A percentile compares a stretch with the other conserved stretches of the same genome.
phyloP scores from a whole-genome alignment of 2,888 invertebrate species.

The Trachelus iudaicus region DNA sequence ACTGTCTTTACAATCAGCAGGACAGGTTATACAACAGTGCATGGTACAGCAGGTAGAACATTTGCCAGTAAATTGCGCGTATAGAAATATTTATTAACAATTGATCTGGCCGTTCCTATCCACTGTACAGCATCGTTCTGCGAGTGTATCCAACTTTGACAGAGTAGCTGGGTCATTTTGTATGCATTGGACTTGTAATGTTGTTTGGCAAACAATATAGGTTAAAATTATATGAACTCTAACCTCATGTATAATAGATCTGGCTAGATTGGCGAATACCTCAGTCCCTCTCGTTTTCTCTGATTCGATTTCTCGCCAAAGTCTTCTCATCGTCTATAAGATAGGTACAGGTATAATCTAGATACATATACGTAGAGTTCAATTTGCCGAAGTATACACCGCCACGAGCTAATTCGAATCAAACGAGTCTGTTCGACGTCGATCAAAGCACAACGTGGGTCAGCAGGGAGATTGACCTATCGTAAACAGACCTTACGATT shows the following conservation, averaged over 20 bases:
- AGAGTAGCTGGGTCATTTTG: background rate
- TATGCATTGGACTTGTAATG: background rate
- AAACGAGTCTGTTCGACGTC: constrained; percentile 23
- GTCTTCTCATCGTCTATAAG: background rate
- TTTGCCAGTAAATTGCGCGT: background rate
- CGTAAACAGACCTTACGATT: constrained; percentile 20
- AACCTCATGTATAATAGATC: background rate
- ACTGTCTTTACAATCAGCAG: background rate
- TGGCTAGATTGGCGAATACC: background rate
- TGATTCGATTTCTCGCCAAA: background rate
- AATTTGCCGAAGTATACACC: background rate
- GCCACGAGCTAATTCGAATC: background rate
- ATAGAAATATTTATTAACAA: background rate
- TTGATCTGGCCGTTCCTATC: background rate
- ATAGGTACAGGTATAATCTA: background rate
- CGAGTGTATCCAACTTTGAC: background rate
- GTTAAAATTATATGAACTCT: background rate
- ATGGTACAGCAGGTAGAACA: background rate
- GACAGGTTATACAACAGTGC: background rate
- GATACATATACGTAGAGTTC: background rate
- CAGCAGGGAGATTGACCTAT: constrained; percentile 36
- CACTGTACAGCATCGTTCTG: background rate
- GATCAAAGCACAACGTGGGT: constrained; percentile 30
- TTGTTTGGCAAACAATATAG: background rate
- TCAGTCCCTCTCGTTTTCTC: background rate